Evolutionary conservation across 2,888 invertebrate genomes (phyloP), one percentile per base, ranked within the genome.

Genomic region (Melanchra persicariae): DNA sequence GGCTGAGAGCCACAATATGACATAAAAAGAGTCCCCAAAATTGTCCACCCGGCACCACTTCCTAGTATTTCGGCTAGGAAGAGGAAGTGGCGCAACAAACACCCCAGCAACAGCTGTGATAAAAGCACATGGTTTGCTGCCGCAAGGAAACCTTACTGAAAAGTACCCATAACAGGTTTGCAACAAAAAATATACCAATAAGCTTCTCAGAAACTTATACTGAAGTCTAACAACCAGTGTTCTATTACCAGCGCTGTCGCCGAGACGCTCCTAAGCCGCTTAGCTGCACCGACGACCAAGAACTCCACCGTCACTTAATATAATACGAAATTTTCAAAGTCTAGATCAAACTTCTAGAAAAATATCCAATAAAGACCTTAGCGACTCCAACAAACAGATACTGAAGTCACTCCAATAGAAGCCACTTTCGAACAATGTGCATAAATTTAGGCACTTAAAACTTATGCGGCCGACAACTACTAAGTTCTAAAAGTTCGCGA

Each of bases 391-490:
- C 61, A 77, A 85, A 85, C 68, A 77, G 71, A 79, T 78, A 78
- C 26, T 45, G 22, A 19, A 74, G 63, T 68, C 52, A 66, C 64
- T 79, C 68, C 58, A 59, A 61, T 79, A n/a, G 66, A 69, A 78
- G 77, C 76, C 66, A 83, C 77, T 85, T 81, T 79, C 73, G 82
- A 85, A 86, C 85, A 84, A 78, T 82, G 83, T 87, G 84, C 85
- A 87, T 87, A 87, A 85, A 85, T 88, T 88, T 76, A 74, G 73
- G 67, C 82, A 79, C 83, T 87, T 81, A 70, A 79, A 87, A 86
- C 83, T 87, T 84, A 74, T 68, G 63, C 77, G 60, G 24, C 68
- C 68, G 55, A 54, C 64, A 78, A 79, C 74, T 77, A 77, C 57
- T 52, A 74, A 68, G 70, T 77, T 79, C 57, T 76, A 12, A 70